Evolutionary conservation across 2,113 vertebrate genomes (phyloP), one percentile per base, ranked within the genome.

Genomic region (Sturnira hondurensis): DNA sequence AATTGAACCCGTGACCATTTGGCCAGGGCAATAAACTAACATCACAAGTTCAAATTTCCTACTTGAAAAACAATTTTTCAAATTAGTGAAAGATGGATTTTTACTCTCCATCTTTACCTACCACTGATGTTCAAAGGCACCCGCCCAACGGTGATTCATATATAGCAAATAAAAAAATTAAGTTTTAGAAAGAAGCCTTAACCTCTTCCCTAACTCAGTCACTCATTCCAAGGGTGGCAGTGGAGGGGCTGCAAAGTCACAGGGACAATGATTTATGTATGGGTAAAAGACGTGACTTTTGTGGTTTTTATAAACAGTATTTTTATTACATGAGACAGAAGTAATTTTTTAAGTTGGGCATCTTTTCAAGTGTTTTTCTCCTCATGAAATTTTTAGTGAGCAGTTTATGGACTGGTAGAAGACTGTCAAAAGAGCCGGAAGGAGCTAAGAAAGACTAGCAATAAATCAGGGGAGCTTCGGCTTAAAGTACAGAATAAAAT

Each of bases 231-330:
- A 12, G 3, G 1, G 22, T 3, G 19, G 12, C 8, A 1, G 7
- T 0, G 17, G 8, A 24, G 4, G 1, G 3, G 7, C 52, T 50
- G 10, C 17, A 20, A 41, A 6, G 19, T 91, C n/a, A 31, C 94
- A 93, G 89, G 63, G 97, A 93, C 52, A 97, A 85, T 56, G 97
- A 95, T 90, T 97, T 96, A 85, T 70, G 78, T 82, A 91, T 96
- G 95, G 84, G 68, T 82, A 76, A 97, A 98, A 94, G 94, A 91
- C 73, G 96, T 97, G 67, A 74, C 89, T 93, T 96, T 76, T 78
- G 33, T 78, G 80, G 8, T 47, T 87, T 93, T 97, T 97, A 96
- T 74, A 89, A 98, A 90, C 50, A 52, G 67, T 65, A 81, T 95
- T 97, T 98, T 97, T 80, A 96, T 85, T 98, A 54, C 9, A 41